Conservation (phyloP, 37 sponge, comb jelly and placozoan species). For the Oscarella lobularis region DNA sequence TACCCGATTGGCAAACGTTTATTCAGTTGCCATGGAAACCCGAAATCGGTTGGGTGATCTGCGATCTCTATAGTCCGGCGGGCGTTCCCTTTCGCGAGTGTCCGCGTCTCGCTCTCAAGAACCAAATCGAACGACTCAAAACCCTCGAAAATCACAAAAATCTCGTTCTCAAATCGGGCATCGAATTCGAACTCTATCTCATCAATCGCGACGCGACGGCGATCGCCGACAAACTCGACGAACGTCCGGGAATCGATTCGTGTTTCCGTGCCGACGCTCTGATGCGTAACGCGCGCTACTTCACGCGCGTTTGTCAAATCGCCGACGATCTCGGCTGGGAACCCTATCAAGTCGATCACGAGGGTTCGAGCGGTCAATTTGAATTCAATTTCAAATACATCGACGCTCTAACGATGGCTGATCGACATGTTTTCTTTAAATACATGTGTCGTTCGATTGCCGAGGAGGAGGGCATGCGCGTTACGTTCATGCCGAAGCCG, state of each 20-base stretch:
- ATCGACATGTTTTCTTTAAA: background rate
- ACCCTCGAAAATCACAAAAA: background rate
- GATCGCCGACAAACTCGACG: background rate
- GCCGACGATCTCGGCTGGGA: background rate
- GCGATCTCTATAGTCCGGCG: background rate
- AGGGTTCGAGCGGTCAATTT: background rate
- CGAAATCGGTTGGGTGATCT: background rate
- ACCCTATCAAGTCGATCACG: background rate
- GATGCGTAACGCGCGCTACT: background rate
- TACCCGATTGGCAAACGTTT: background rate
- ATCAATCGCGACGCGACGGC: background rate
- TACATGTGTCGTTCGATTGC: background rate
- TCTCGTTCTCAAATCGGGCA: background rate
- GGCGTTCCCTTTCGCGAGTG: background rate
- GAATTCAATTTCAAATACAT: background rate
- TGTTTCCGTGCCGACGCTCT: background rate
- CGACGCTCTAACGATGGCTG: background rate
- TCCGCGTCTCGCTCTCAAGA: background rate
- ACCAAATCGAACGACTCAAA: background rate
- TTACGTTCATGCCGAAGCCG: background rate
- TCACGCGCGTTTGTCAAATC: background rate
- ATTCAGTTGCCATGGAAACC: conserved; percentile 1
- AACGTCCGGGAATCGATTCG: background rate
- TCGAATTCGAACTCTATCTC: background rate
- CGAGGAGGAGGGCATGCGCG: background rate